Evolutionary conservation across 2,888 invertebrate species (phyloP).

Genomic region (Phalera bucephala): DNA sequence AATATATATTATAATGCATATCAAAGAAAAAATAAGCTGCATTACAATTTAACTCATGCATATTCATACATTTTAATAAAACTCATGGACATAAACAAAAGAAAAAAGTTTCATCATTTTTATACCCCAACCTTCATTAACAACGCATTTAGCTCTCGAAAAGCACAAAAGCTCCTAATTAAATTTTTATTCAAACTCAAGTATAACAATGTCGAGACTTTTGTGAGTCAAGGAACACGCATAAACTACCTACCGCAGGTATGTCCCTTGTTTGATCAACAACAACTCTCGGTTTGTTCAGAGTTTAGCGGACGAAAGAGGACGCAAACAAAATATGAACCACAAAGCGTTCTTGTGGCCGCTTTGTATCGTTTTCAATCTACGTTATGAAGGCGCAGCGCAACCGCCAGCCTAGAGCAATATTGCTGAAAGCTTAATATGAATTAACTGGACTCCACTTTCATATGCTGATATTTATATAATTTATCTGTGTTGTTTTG

Average conservation of each 20-base stretch:
- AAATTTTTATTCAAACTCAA: background rate
- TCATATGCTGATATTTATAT: constrained; percentile 30
- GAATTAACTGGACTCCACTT: constrained; percentile 49
- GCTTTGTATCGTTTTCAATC: constrained; percentile 76
- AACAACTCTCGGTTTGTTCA: constrained; percentile 40
- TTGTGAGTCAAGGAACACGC: constrained; percentile 10
- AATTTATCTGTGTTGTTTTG: constrained; percentile 7
- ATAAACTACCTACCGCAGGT: constrained; percentile 29
- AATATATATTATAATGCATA: too few species aligned
- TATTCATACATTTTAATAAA: too few species aligned
- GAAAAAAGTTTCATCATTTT: too few species aligned
- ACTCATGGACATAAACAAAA: too few species aligned
- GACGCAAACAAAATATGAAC: constrained; percentile 65
- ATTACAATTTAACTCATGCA: too few species aligned
- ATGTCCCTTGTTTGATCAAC: constrained; percentile 44
- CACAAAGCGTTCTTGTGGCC: constrained; percentile 74
- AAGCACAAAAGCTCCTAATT: background rate
- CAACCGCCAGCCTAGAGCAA: constrained; percentile 70
- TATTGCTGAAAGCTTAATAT: constrained; percentile 71
- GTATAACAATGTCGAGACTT: background rate
- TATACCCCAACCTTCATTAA: too few species aligned
- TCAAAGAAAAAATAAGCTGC: too few species aligned
- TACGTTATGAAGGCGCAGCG: constrained; percentile 68
- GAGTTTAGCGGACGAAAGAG: constrained; percentile 47
- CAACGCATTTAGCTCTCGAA: too few species aligned